Evolutionary conservation across 2,113 vertebrate genomes (phyloP), one percentile per base, ranked within the genome.

Genomic region (Scolopax mira): DNA sequence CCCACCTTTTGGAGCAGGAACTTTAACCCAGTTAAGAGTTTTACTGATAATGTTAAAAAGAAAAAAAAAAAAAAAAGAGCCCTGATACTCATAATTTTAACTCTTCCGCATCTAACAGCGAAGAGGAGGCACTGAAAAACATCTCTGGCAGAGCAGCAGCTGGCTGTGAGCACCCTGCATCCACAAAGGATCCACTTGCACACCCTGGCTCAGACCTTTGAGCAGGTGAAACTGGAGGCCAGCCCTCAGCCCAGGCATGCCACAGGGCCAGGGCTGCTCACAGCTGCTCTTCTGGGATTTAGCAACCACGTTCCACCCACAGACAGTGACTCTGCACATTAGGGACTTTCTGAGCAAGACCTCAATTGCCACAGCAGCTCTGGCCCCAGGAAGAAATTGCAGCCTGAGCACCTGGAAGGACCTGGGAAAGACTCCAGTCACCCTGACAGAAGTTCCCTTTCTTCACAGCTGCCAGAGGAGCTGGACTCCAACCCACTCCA

Each of bases 1-100:
- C 89, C 86, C 96, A 84, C 92, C 91, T 86, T 35, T n/a, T 41
- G 33, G 77, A 93, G 69, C 48, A 87, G 42, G 93, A 97, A 96
- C 96, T 96, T 90, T 89, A 95, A 95, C 93, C 88, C 82, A 95
- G 64, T 90, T 93, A 77, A 77, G 0, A 92, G 62, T 6, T 35
- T 9, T 24, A 83, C 66, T 58, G 92, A 93, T 94, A 94, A 66
- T 19, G 27, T 54, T 54, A 18, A 30, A 48, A 37, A 9, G n/a
- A n/a, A 8, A 19, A 3, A 17, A 46, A 46, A 46, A 46, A 46
- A 46, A 46, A 46, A 11, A 46, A 22, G 6, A 1, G 8, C 24
- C 23, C 28, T 3, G 9, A 35, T 74, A 80, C 13, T 83, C 27
- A 57, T 71, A 30, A 15, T 66, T 74, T 46, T 31, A 85, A 65